Evolutionary conservation across 2,113 vertebrate species (phyloP).

Genomic region (Saimiri boliviensis): DNA sequence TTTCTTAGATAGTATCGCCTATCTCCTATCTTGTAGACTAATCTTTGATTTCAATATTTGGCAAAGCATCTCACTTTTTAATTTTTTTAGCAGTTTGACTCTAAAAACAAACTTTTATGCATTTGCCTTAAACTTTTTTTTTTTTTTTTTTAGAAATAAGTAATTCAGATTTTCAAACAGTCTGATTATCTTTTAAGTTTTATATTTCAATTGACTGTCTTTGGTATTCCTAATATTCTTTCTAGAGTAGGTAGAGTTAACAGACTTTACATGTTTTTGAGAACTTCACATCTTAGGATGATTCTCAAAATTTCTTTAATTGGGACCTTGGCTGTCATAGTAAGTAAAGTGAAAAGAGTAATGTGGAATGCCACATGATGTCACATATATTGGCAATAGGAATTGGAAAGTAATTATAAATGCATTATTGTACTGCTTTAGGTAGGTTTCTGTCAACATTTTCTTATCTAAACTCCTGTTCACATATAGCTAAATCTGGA

Average conservation of each 20-base stretch:
- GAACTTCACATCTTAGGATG: constrained; percentile 30
- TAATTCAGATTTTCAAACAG: not conserved
- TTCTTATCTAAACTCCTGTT: not conserved
- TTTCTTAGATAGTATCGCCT: not conserved
- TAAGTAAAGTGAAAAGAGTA: not conserved
- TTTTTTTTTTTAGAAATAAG: not conserved
- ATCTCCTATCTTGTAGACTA: not conserved
- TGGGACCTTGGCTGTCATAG: not conserved
- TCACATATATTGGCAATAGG: not conserved
- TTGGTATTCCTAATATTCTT: not conserved
- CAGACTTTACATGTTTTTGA: not conserved
- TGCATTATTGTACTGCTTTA: not conserved
- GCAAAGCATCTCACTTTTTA: not conserved
- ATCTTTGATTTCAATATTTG: not conserved
- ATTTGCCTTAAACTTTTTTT: not conserved
- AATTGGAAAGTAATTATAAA: not conserved
- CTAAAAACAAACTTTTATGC: not conserved
- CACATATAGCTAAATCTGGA: not conserved
- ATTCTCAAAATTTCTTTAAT: constrained; percentile 50
- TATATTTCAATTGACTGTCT: not conserved
- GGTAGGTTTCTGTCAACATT: not conserved
- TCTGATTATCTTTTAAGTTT: constrained; percentile 8
- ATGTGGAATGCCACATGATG: not conserved
- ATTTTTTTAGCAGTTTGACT: not conserved
- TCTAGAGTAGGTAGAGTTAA: not conserved